Evolutionary conservation across 2,888 invertebrate genomes (phyloP), one percentile per base, ranked within the genome.

Genomic region (Mechanitis mazaeus): DNA sequence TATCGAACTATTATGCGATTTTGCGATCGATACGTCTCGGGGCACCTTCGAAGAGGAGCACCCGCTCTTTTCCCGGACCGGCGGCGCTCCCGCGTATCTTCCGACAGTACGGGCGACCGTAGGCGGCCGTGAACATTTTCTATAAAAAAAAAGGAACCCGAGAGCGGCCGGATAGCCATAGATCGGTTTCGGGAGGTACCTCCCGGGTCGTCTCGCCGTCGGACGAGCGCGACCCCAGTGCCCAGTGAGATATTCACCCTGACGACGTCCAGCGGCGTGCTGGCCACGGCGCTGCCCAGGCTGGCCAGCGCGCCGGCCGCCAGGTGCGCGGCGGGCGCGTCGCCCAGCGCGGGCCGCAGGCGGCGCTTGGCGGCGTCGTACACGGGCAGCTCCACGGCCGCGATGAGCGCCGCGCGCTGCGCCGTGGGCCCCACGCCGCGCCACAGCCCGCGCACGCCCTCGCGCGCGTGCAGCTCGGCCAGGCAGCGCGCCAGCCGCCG

Each of bases 261-360:
- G 65, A 98, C 93, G 65, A 98, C 98, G 87, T 98, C 98, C 62
- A 98, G 94, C 42, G 98, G 98, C 61, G 97, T 98, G 63, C 97
- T 97, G 64, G 97, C 97, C 65, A 98, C 92, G 45, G 98, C 97
- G 78, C 97, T 97, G 69, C 96, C 96, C 75, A 98, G 92, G 80
- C 97, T 97, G 69, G 98, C 97, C 73, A 96, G 91, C 84, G 97
- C 94, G 90, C 97, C 97, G 67, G 98, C 96, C 72, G 94, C 89
- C 82, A 98, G 94, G 91, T 98, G 98, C 90, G 97, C 97, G 59
- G 92, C 87, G 62, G 96, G 92, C 72, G 93, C 92, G 91, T 98
- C 96, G 5, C 95, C 96, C 69, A 97, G 91, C 55, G 93, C 71
- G 28, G 87, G 90, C 80, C 92, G 88, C 64, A 97, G 88, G 69